Evolutionary conservation across 1,140 invertebrate species (phyloP).

Genomic region (Panagrolaimus sp.): DNA sequence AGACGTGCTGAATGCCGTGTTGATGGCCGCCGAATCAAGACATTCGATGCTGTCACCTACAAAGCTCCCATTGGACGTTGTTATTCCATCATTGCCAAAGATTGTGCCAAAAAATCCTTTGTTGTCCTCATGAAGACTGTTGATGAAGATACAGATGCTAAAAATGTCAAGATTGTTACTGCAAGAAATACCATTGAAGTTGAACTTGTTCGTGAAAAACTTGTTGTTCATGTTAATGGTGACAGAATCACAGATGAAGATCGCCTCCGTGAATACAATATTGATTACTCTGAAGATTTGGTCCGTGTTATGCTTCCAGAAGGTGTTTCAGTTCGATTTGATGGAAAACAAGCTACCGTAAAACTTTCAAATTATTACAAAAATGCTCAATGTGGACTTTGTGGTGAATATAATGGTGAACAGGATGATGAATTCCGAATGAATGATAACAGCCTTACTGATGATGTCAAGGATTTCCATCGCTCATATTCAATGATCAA

Average conservation of each 20-base stretch:
- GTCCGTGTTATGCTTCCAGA: no score
- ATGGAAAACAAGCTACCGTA: neutral
- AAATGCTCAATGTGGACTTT: slow-evolving; percentile 30
- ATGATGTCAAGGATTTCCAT: slow-evolving; percentile 26
- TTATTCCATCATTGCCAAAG: neutral
- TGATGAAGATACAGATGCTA: neutral
- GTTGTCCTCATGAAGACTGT: neutral
- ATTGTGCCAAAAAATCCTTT: neutral
- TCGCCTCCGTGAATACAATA: slow-evolving; percentile 8
- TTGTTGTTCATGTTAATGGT: slow-evolving; percentile 11
- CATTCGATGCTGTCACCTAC: slow-evolving; percentile 7
- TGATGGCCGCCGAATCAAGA: neutral
- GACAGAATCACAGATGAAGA: slow-evolving; percentile 23
- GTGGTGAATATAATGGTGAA: slow-evolving; percentile 35
- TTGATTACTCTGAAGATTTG: slow-evolving; percentile 16
- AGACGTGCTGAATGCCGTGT: neutral
- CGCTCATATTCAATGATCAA: slow-evolving; percentile 14
- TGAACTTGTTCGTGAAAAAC: slow-evolving; percentile 33
- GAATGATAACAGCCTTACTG: slow-evolving; percentile 22
- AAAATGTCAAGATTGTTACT: neutral
- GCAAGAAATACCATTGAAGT: slow-evolving; percentile 31
- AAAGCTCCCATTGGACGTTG: neutral
- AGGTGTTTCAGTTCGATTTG: neutral
- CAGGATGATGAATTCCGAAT: slow-evolving; percentile 30
- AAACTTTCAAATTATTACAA: slow-evolving; percentile 22